Conservation (phyloP, 2,888 invertebrate genomes). For the Pyrochroa serraticornis region DNA sequence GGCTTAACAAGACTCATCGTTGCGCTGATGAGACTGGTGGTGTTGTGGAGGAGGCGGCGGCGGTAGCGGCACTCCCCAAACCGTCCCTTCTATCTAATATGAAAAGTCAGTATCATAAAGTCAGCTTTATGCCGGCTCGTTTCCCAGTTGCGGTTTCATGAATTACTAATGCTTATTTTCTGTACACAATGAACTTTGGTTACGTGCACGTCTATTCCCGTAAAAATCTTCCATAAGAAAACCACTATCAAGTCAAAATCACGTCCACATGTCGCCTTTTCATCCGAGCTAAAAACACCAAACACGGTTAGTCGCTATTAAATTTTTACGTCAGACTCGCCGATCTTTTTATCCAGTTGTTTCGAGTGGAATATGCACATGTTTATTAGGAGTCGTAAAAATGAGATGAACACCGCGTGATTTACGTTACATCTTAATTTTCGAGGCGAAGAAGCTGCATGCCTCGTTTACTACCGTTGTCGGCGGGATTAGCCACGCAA, state of each 20-base stretch:
- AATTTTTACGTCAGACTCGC: neutral
- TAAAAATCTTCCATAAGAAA: neutral
- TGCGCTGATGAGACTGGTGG: conserved; percentile 28
- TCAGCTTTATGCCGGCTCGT: conserved; percentile 42
- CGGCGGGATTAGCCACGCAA: too few relatives aligned
- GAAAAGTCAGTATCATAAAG: conserved; percentile 42
- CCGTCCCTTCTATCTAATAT: conserved; percentile 30
- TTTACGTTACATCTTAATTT: conserved; percentile 19
- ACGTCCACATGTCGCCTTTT: neutral
- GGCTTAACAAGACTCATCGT: conserved; percentile 34
- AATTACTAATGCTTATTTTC: conserved; percentile 52
- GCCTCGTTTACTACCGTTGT: conserved; percentile 7
- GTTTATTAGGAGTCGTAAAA: conserved; percentile 18
- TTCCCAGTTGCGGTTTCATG: conserved; percentile 45
- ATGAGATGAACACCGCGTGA: conserved; percentile 5
- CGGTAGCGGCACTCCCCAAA: conserved; percentile 9
- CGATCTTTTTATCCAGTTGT: neutral
- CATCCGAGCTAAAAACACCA: neutral
- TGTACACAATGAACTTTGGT: conserved; percentile 40
- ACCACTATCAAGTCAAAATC: neutral
- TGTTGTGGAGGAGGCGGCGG: neutral
- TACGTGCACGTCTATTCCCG: conserved; percentile 23
- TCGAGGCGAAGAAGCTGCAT: conserved; percentile 7
- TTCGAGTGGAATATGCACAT: conserved; percentile 6
- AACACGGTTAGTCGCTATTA: neutral